Conservation (phyloP, 2,113 vertebrate species). For the Paradisaea rubra region DNA sequence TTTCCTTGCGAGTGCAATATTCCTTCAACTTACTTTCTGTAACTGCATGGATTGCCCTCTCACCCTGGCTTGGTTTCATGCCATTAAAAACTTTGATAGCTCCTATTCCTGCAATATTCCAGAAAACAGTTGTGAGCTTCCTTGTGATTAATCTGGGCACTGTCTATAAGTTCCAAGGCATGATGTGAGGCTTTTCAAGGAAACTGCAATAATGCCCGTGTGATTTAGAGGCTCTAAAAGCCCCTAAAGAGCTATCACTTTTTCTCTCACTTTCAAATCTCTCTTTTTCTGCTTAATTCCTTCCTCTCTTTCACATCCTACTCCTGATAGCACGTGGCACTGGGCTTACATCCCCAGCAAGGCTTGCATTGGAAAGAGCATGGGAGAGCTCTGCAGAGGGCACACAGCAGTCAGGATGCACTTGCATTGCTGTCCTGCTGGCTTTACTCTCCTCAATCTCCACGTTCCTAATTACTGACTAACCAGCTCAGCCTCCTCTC, state of each 20-base stretch:
- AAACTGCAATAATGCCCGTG: not conserved
- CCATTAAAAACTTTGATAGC: not conserved
- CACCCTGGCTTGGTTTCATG: conserved; percentile 2
- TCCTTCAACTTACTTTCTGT: not conserved
- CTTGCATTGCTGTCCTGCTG: not conserved
- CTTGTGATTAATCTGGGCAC: not conserved
- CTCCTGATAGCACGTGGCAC: not conserved
- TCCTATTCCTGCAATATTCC: conserved; percentile 13
- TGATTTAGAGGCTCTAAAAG: not conserved
- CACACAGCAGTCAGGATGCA: not conserved
- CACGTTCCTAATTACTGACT: not conserved
- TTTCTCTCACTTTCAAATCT: not conserved
- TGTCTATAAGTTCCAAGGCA: not conserved
- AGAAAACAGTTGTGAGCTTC: not conserved
- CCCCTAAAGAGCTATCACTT: not conserved
- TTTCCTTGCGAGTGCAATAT: not conserved
- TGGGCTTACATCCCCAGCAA: not conserved
- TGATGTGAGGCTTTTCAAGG: not conserved
- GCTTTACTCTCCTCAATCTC: not conserved
- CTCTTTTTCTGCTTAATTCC: not conserved
- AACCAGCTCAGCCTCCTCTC: not conserved
- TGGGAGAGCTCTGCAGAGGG: not conserved
- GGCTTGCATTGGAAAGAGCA: not conserved
- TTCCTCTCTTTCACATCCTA: not conserved
- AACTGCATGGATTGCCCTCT: conserved; percentile 8